phyloP scores from a whole-genome alignment of 1,140 invertebrate genomes.

The Caenorhabditis elegans region WBcel235 BX284604.4:8718501-8719000 shows the following conservation, averaged over 20 bases:
- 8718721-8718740: not conserved
- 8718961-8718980: constrained; percentile 19
- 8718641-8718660: not conserved
- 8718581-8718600: too few relatives aligned
- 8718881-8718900: not conserved
- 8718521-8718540: too few relatives aligned
- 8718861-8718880: constrained; percentile 2
- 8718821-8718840: not conserved
- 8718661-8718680: not conserved
- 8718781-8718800: not conserved
- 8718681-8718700: not conserved
- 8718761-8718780: not conserved
- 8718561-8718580: too few relatives aligned
- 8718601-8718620: too few relatives aligned
- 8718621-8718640: too few relatives aligned
- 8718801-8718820: not conserved
- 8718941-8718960: constrained; percentile 16
- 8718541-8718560: too few relatives aligned
- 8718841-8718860: not conserved
- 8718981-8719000: not conserved
- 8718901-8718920: not conserved
- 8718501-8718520: too few relatives aligned
- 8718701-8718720: not conserved
- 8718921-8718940: not conserved
- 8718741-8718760: not conserved